Evolutionary conservation across 2,797 vertebrate species (phyloP).

Genomic region (Sarcoramphus papa): DNA sequence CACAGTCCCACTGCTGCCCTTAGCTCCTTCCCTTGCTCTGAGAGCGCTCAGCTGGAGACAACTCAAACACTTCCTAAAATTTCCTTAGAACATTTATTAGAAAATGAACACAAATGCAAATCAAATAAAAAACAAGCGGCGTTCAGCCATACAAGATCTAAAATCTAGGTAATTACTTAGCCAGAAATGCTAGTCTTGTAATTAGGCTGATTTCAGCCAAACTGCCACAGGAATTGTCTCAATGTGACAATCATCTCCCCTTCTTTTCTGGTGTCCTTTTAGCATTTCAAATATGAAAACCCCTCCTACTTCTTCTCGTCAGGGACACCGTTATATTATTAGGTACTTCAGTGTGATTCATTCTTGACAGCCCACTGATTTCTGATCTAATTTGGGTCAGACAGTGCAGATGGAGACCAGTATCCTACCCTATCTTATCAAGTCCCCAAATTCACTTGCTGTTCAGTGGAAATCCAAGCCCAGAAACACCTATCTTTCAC

Average conservation of each 20-base stretch:
- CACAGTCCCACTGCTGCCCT: not conserved
- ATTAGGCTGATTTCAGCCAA: not conserved
- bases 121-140: not conserved
- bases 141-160: not conserved
- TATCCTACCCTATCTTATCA: not conserved
- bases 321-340: not conserved
- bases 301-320: not conserved
- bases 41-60: fast-evolving
- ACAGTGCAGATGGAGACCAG: not conserved
- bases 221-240: not conserved
- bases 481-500: not conserved
- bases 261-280: not conserved
- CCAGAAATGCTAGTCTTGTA: not conserved
- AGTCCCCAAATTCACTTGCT: not conserved
- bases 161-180: not conserved
- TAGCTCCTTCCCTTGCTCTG: fast-evolving
- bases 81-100: not conserved
- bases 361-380: constrained; percentile 11
- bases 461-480: not conserved
- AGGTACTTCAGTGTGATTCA: not conserved
- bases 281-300: not conserved
- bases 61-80: fast-evolving
- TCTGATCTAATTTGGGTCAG: constrained; percentile 19
- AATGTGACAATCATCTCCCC: fast-evolving
- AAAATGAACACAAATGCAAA: not conserved